Evolutionary conservation across 2,797 vertebrate genomes (phyloP), one percentile per base, ranked within the genome.

Genomic region (Tokudaia tokunoshimensis): DNA sequence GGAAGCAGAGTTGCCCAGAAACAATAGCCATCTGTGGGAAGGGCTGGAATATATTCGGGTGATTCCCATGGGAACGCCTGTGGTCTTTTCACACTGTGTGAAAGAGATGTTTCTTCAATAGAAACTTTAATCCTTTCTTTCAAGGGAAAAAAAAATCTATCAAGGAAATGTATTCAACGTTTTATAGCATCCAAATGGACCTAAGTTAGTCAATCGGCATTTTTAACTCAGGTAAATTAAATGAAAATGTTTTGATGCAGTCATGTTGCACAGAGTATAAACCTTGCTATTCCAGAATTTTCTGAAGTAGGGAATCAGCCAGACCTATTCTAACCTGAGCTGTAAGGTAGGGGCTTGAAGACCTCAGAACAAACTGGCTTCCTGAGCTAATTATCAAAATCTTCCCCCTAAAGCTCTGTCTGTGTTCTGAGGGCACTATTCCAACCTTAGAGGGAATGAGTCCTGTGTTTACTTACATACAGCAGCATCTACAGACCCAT

Each of bases 41-140:
- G 97, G 95, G 91, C 96, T 97, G 97, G 97, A 98, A 97, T 98
- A 10, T 91, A 92, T 97, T 97, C 92, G 1, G 96, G 97, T 92
- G 84, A 96, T 97, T 97, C 98, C 98, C 98, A 97, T 96, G 98
- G 98, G 98, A 98, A 98, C 94, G 96, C 96, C 97, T 88, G 87
- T 14, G 29, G 93, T 47, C 94, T 95, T 94, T 98, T 98, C 98
- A 97, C 50, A 47, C 97, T 93, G 94, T 96, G 98, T 98, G 98
- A 97, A 98, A 98, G 98, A 98, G 97, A 98, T 98, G 98, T 89
- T 97, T 96, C 98, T 97, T 98, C 97, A 98, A 98, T 98, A 97
- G 98, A 84, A 97, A 97, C 97, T 98, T 92, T 98, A 98, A 98
- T 98, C 98, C 98, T 98, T 91, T 97, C 97, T 98, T 98, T 97